Percentiles rank a stretch among this genome's conserved stretches.
Evolutionary conservation across 2,797 vertebrate genomes (phyloP).

Genomic region (Labroides dimidiatus): DNA sequence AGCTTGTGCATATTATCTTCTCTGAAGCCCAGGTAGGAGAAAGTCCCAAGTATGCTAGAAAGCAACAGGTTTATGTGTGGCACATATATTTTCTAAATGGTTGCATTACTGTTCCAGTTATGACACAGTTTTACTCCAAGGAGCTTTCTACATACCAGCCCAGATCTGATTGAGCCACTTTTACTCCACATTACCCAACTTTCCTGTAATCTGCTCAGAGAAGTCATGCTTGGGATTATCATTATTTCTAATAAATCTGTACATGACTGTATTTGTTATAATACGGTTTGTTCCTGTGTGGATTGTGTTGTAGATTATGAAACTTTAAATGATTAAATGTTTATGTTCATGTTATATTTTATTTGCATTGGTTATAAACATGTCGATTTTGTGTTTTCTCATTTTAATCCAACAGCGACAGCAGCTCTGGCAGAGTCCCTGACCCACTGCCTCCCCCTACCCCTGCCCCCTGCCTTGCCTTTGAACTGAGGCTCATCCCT

Average conservation of each 20-base stretch:
- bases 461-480: slow-evolving; percentile 18
- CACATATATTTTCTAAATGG: neutral
- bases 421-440: slow-evolving; percentile 28
- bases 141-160: slow-evolving; percentile 17
- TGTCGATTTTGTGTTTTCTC: neutral
- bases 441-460: neutral
- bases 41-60: too few species aligned
- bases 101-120: neutral
- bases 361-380: neutral
- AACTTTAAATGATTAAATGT: too few species aligned
- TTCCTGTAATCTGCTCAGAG: slow-evolving; percentile 25
- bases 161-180: slow-evolving; percentile 14
- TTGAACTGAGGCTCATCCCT: slow-evolving; percentile 19
- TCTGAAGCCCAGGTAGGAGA: too few species aligned
- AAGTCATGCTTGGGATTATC: slow-evolving; percentile 1
- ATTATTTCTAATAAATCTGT: slow-evolving; percentile 1
- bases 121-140: neutral
- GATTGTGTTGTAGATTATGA: neutral
- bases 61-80: too few species aligned
- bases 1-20: too few species aligned
- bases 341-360: neutral
- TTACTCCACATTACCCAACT: slow-evolving; percentile 24
- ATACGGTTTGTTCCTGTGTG: neutral
- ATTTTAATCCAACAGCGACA: neutral
- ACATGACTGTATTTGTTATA: neutral